Evolutionary conservation across 2,797 vertebrate species (phyloP), one percentile per base, ranked within the genome.

Genomic region (Cynopterus sphinx): DNA sequence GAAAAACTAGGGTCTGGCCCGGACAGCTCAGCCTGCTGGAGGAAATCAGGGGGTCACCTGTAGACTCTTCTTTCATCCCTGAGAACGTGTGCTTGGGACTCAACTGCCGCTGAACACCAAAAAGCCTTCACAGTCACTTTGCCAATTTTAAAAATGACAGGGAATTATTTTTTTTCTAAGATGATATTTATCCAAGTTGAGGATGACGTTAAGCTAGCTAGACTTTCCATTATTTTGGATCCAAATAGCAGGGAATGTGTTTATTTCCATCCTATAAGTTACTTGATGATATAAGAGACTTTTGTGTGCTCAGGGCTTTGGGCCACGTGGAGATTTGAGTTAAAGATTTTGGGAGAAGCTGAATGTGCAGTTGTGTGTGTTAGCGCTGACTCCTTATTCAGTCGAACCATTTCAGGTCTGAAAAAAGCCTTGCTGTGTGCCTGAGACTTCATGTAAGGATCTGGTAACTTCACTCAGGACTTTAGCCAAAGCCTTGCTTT

Each of bases 171-270:
- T 91, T 74, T 74, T 96, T 57, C 33, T 78, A 51, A 88, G 59
- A 59, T 57, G 65, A 67, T 92, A 33, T 89, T 63, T 51, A 36
- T 53, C 93, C 59, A 84, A 87, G 41, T 87, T 95, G 59, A 95
- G 21, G 33, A 75, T 95, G 77, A 11, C 59, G 33, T 91, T 91
- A 36, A 94, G n/a, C 12, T 93, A 94, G 94, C 12, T 91, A 94
- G 95, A 57, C 70, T 96, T 89, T 95, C 86, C 15, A 33, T 90
- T 95, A 68, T 65, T 91, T 96, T 82, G 68, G 57, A 92, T n/a
- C 49, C 51, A 90, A n/a, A 65, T 46, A 87, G 26, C 13, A 61
- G 26, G 26, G 28, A 46, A 43, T 75, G 21, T 1, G 21, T 82
- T 87, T 94, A 36, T 78, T 92, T 87, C 68, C 9, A 9, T 91